Base-by-base conservation (phyloP, 2,113 vertebrate species). In the Galemys pyrenaicus region DNA sequence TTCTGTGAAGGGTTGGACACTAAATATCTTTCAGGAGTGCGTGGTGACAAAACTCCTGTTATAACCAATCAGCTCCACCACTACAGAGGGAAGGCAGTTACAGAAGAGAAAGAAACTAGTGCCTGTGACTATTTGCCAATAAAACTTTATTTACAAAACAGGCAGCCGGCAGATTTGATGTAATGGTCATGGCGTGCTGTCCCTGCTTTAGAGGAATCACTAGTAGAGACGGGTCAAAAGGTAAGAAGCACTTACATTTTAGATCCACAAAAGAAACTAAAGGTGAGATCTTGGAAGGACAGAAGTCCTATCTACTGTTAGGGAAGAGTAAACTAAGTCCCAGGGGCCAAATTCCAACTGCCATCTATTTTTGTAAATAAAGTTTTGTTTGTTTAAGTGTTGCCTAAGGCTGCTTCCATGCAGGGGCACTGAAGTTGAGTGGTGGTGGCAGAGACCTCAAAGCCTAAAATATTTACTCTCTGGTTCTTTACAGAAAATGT, bases 81-180 rank as follows among this genome's bases (percentile, higher is more conserved):
- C 7, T 13, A 7, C 24, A 51, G 37, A 19, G 7, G 11, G 1
- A 51, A 67, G 32, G n/a, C 1, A 32, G 37, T 39, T 68, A 51
- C 15, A 71, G 37, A 56, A 0, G 0, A 30, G 16, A 49, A 5
- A 35, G 67, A 71, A 95, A 24, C 5, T 4, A 82, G 84, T n/a
- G 49, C 8, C 6, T 8, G 0, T 35, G 35, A 70, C n/a, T 19
- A 6, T 30, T 39, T 88, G 73, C 32, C 70, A 96, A 84, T 91
- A 95, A 96, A 96, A 96, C 89, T 95, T 97, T 94, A 94, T 75
- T 91, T 68, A 95, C 10, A 90, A 54, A 79, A 86, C 0, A 67
- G 67, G 32, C 54, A 60, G 39, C 10, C 10, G 28, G 39, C 68
- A 89, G 30, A 70, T 68, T 37, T 81, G 73, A 84, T n/a, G 22